Evolutionary conservation across 2,113 vertebrate genomes (phyloP), one percentile per base, ranked within the genome.

Genomic region (Gymnorhina tibicen): DNA sequence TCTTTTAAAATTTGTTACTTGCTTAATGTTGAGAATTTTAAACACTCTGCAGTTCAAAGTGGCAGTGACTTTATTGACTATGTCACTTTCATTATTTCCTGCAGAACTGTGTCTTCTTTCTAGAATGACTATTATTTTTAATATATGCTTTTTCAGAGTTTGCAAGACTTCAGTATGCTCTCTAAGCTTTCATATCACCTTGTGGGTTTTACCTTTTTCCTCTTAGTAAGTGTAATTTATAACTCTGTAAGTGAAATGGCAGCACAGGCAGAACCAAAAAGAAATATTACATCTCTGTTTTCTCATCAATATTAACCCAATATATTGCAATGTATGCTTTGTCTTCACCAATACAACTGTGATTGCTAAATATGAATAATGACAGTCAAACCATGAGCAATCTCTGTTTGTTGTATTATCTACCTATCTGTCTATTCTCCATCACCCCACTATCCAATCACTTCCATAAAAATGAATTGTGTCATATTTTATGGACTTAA

Each of bases 301-400:
- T 95, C 91, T 92, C 50, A 85, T 95, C 91, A 83, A 83, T 94
- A 95, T 96, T 91, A 93, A 93, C 74, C 62, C 74, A 91, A 84
- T 94, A 86, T 80, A 60, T 66, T 66, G 67, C 72, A 87, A 74
- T 56, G 26, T 50, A 87, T 42, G 47, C 37, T 96, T 94, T 92
- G 77, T 91, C 87, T 92, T 86, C 52, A 91, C 55, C 89, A 89
- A 82, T 82, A 78, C 58, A 86, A 49, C 52, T 68, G 33, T 55
- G 85, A 85, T n/a, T 92, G 74, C 58, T 96, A 93, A 94, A 91
- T 86, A 94, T 91, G 77, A 93, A 88, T 83, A 92, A 94, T 64
- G 80, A 73, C 67, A 78, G 52, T 26, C 32, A 76, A 93, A 76
- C 67, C 26, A 58, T 35, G 18, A 91, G 11, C 59, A 87, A 60